Evolutionary conservation across 1,140 invertebrate genomes (phyloP), one percentile per base, ranked within the genome.

Genomic region (Drosophila grimshawi): DNA sequence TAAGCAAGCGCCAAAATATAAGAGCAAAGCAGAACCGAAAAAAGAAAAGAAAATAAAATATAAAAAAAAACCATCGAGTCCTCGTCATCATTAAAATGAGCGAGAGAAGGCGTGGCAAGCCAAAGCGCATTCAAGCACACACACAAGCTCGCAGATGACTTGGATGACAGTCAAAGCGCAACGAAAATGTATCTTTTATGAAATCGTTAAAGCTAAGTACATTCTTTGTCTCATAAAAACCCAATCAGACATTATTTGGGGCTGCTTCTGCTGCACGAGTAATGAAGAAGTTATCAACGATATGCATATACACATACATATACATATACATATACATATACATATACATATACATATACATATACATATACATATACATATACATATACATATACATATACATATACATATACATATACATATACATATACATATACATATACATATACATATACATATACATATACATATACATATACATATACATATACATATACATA

Each of bases 171-270:
- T 65, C 61, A 65, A 55, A 71, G 39, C 61, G 68, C 56, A 57
- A 43, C 27, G 60, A 70, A 70, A 55, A 51, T 64, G 56, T 70
- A 71, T 64, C 35, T 56, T 71, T 63, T 64, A 71, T 71, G 60
- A 71, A 72, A 72, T 72, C 69, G 69, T 72, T 59, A 72, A 72
- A 72, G 46, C 68, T 64, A 56, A 72, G 61, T 66, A 65, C 66
- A 72, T 57, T 46, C 63, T 27, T 5, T 59, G 62, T 46, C 37
- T 72, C 62, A 46, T 66, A 72, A 66, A 72, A 46, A n/a, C 52
- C 52, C 69, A 59, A 66, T 45, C 62, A 71, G 61, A 65, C 49
- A 65, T 71, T 71, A 11, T 65, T 65, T n/a, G 39, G 29, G 39
- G 39, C 39, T 41, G 11, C 4, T 33, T 19, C 32, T 10, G n/a